These are phyloP conservation scores for Odocoileus hemionus DNA, from an alignment of 2,113 vertebrate species.

Conservation along the genomic window DNA sequence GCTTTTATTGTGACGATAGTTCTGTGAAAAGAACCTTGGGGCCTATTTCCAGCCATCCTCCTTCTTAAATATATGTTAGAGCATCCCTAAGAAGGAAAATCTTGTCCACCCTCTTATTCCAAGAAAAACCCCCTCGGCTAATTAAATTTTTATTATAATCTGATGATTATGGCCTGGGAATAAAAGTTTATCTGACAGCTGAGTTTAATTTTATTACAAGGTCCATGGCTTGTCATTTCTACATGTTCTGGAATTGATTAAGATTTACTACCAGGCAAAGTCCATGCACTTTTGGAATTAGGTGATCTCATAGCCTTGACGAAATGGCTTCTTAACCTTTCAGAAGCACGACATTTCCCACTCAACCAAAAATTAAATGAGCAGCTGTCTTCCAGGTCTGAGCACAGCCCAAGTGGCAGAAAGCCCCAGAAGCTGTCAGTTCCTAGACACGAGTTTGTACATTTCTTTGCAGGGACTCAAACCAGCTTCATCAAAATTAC, in stretches of 20 bases:
- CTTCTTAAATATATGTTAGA: background rate
- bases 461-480: background rate
- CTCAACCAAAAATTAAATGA: background rate
- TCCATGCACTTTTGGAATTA: background rate
- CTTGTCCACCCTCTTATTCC: background rate
- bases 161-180: background rate
- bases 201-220: background rate
- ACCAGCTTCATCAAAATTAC: background rate
- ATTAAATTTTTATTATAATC: background rate
- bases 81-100: background rate
- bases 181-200: background rate
- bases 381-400: background rate
- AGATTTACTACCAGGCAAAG: background rate
- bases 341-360: background rate
- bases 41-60: background rate
- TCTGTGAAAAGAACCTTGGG: background rate
- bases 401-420: background rate
- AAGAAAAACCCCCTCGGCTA: background rate
- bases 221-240: background rate
- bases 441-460: background rate
- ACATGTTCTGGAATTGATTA: background rate
- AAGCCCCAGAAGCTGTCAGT: background rate
- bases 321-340: constrained; percentile 25
- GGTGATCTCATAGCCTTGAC: background rate
- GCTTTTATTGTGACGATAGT: background rate